phyloP scores from a whole-genome alignment of 2,888 invertebrate species.

The Dicycla oo region DNA sequence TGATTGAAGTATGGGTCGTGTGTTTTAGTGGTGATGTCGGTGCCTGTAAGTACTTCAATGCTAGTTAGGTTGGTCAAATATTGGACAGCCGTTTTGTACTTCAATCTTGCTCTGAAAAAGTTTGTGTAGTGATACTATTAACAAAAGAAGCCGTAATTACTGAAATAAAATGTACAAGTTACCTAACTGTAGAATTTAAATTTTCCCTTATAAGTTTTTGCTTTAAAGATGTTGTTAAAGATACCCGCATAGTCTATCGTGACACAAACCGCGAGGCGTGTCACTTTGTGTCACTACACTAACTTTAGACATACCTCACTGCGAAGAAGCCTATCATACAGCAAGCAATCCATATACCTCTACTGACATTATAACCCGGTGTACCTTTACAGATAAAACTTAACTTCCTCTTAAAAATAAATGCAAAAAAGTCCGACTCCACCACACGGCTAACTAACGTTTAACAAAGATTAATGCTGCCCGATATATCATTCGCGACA shows the following conservation, averaged over 20 bases:
- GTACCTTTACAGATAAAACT: slow-evolving; percentile 57
- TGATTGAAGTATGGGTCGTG: slow-evolving; percentile 47
- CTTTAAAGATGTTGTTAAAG: background rate
- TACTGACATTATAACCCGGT: slow-evolving; percentile 48
- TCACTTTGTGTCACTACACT: slow-evolving; percentile 18
- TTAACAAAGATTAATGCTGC: slow-evolving; percentile 86
- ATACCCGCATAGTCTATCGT: slow-evolving; percentile 12
- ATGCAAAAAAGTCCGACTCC: slow-evolving; percentile 67
- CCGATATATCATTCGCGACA: slow-evolving; percentile 86
- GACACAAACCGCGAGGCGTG: slow-evolving; percentile 18
- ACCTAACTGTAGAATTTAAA: too few species aligned
- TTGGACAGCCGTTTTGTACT: background rate
- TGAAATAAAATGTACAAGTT: background rate
- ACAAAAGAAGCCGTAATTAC: background rate
- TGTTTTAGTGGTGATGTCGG: slow-evolving; percentile 8
- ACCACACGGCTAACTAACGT: slow-evolving; percentile 81
- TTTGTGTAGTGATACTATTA: background rate
- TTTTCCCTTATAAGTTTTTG: background rate
- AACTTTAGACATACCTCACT: slow-evolving; percentile 23
- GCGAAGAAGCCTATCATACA: slow-evolving; percentile 10
- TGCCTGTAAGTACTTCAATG: background rate
- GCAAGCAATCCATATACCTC: slow-evolving; percentile 41
- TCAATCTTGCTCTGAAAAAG: background rate
- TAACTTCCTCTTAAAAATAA: slow-evolving; percentile 63
- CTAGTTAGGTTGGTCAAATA: slow-evolving; percentile 2